Percentiles rank a stretch among this genome's conserved stretches.
Conservation (phyloP, 2,797 vertebrate species). For the Mycteria americana region DNA sequence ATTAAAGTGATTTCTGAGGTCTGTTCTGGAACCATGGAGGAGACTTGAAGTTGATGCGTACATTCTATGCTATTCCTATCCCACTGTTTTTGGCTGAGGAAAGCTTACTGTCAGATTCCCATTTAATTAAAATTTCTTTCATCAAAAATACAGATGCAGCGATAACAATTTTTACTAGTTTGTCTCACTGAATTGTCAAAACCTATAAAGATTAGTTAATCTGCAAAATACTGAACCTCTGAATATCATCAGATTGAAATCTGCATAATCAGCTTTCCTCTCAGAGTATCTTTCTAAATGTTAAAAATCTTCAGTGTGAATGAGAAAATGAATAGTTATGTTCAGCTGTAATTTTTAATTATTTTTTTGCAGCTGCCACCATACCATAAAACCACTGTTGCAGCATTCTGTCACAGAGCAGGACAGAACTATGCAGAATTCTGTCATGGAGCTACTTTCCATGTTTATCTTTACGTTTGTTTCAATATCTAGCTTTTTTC, state of each 20-base stretch:
- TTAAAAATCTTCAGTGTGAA: background rate
- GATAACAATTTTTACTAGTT: background rate
- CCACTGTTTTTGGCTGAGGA: background rate
- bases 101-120: background rate
- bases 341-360: background rate
- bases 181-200: background rate
- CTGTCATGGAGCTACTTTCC: background rate
- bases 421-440: background rate
- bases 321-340: background rate
- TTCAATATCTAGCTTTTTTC: background rate
- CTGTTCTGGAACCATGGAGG: background rate
- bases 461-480: background rate
- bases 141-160: background rate
- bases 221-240: background rate
- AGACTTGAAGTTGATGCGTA: background rate
- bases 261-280: background rate
- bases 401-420: background rate
- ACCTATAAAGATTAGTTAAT: background rate
- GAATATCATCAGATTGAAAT: background rate
- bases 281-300: background rate
- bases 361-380: background rate
- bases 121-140: background rate
- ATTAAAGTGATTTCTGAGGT: background rate
- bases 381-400: background rate
- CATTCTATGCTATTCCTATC: background rate